Conservation (phyloP, 2,797 vertebrate genomes). For the Sebastes umbrosus region DNA sequence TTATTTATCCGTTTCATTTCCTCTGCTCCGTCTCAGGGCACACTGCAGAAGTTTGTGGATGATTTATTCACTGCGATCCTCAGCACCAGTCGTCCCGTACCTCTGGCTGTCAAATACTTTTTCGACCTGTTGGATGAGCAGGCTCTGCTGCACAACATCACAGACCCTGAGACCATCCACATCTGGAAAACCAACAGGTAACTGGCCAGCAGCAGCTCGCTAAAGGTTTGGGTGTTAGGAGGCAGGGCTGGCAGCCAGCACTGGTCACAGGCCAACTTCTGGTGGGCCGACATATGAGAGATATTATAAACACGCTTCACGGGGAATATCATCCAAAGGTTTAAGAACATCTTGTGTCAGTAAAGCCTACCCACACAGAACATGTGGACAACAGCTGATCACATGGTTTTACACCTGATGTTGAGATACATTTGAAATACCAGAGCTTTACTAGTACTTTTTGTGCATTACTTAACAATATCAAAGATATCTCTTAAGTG, state of each 20-base stretch:
- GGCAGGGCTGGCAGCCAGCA: neutral
- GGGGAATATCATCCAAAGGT: neutral
- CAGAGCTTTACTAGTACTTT: neutral
- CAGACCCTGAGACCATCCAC: slow-evolving; percentile 94
- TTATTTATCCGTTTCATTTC: neutral
- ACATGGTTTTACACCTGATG: neutral
- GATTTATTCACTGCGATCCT: slow-evolving; percentile 97
- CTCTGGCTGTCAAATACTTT: slow-evolving; percentile 97
- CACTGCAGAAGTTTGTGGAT: slow-evolving; percentile 97
- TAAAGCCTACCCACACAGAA: neutral
- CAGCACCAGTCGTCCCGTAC: slow-evolving; percentile 93
- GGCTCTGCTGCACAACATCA: slow-evolving; percentile 89
- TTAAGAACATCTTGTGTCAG: neutral
- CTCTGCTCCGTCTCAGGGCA: slow-evolving; percentile 82
- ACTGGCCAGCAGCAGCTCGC: neutral
- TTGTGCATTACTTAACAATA: neutral
- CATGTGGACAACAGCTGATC: slow-evolving; percentile 8
- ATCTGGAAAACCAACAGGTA: slow-evolving; percentile 99
- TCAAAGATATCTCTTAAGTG: neutral
- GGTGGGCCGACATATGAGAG: neutral
- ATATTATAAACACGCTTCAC: neutral
- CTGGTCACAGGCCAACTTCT: neutral
- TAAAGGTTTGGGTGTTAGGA: neutral
- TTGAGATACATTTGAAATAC: neutral
- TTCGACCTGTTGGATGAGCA: slow-evolving; percentile 98